These are phyloP conservation scores for Xylota sylvarum DNA, from an alignment of 2,888 invertebrate species.

Conservation along the genomic window DNA sequence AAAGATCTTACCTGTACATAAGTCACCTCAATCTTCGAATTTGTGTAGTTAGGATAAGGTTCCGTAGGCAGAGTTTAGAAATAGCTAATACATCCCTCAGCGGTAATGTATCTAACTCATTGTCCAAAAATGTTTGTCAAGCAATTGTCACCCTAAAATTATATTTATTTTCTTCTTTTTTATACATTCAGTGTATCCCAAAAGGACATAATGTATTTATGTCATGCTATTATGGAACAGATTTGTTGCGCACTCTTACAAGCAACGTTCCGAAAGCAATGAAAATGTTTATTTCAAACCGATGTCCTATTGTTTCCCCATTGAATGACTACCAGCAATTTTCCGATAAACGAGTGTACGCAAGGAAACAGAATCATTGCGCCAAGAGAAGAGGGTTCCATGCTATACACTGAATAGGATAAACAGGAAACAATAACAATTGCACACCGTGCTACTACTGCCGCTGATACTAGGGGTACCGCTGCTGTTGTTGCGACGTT, in stretches of 20 bases:
- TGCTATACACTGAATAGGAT: conserved; percentile 62
- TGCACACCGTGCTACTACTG: conserved; percentile 68
- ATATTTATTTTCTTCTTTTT: conserved; percentile 64
- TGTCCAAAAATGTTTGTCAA: conserved; percentile 68
- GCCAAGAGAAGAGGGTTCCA: conserved; percentile 69
- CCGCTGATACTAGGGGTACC: conserved; percentile 56
- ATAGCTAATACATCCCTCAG: conserved; percentile 15
- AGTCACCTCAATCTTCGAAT: not conserved
- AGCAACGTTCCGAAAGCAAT: conserved; percentile 71
- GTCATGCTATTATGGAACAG: conserved; percentile 74
- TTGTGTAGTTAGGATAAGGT: not conserved
- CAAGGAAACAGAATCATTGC: conserved; percentile 60
- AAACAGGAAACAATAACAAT: conserved; percentile 77
- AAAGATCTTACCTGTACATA: not conserved
- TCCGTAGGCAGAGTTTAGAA: conserved; percentile 18
- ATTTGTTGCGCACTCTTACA: conserved; percentile 75
- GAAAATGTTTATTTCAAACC: conserved; percentile 76
- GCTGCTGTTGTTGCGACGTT: conserved; percentile 41
- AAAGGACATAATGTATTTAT: conserved; percentile 74
- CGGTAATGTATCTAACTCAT: conserved; percentile 23
- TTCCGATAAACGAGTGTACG: conserved; percentile 65
- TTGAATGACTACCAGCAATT: conserved; percentile 67
- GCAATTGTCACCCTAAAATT: conserved; percentile 73
- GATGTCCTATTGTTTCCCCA: conserved; percentile 64
- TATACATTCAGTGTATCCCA: conserved; percentile 42